Evolutionary conservation across 2,888 invertebrate species (phyloP).

Genomic region (Diogma glabrata): DNA sequence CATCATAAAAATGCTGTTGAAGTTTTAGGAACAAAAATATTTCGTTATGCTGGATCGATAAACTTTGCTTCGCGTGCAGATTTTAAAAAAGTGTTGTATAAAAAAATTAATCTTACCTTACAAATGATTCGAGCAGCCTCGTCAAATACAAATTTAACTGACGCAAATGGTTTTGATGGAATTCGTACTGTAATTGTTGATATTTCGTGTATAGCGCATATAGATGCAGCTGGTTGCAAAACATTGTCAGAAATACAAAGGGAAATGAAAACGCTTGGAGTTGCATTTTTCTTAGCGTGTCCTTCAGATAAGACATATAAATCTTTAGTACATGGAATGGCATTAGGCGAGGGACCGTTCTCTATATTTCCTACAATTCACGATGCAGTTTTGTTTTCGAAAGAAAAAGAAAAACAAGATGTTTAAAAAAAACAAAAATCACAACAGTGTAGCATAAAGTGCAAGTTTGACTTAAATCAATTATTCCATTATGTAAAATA

Average conservation of each 20-base stretch:
- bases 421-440: too few species aligned
- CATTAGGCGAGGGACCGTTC: constrained; percentile 33
- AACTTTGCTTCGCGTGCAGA: constrained; percentile 52
- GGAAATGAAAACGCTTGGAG: constrained; percentile 41
- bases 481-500: too few species aligned
- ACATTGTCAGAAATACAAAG: constrained; percentile 41
- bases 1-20: constrained; percentile 52
- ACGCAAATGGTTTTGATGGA: constrained; percentile 13
- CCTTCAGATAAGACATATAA: constrained; percentile 40
- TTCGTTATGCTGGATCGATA: constrained; percentile 53
- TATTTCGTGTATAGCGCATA: constrained; percentile 48
- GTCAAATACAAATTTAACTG: constrained; percentile 8
- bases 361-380: constrained; percentile 49
- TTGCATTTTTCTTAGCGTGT: constrained; percentile 43
- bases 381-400: constrained; percentile 45
- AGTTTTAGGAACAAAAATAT: constrained; percentile 51
- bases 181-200: constrained; percentile 42
- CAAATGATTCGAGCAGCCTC: constrained; percentile 26
- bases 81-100: constrained; percentile 43
- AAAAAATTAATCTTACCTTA: constrained; percentile 39
- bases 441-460: too few species aligned
- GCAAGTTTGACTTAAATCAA: too few species aligned
- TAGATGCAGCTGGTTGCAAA: constrained; percentile 52
- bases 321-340: constrained; percentile 31
- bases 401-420: too few species aligned